A percentile compares a stretch with the other conserved stretches of the same genome.
phyloP scores from a whole-genome alignment of 2,797 vertebrate genomes.

The Tamandua tetradactyla region DNA sequence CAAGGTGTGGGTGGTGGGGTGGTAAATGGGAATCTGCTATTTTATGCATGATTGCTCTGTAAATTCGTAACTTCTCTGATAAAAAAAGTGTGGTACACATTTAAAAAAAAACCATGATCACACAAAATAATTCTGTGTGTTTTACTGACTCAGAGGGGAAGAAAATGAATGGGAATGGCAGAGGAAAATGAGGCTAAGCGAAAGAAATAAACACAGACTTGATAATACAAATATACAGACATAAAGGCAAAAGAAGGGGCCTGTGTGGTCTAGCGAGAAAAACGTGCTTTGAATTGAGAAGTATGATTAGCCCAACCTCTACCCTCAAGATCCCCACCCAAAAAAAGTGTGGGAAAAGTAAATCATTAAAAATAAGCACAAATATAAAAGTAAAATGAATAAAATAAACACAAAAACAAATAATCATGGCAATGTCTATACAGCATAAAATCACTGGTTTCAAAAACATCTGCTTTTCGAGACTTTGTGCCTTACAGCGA shows the following conservation, averaged over 20 bases:
- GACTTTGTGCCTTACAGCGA: background rate
- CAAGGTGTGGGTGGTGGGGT: too few relatives aligned
- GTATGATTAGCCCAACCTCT: background rate
- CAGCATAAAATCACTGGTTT: background rate
- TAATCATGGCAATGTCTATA: background rate
- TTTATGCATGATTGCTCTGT: too few relatives aligned
- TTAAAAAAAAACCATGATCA: background rate
- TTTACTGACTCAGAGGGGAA: background rate
- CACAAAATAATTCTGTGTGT: background rate
- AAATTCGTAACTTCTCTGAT: background rate
- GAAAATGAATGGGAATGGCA: background rate
- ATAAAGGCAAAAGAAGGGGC: background rate
- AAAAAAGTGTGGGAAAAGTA: background rate
- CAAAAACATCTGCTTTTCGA: background rate
- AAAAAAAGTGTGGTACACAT: background rate
- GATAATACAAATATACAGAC: background rate
- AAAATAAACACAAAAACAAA: slow-evolving; percentile 33
- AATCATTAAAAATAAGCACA: background rate
- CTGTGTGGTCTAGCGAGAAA: background rate
- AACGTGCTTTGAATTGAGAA: background rate
- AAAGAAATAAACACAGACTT: background rate
- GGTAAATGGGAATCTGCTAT: too few relatives aligned
- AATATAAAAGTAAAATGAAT: too few relatives aligned
- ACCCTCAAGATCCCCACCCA: background rate
- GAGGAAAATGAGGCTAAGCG: background rate